phyloP scores from a whole-genome alignment of 2,797 vertebrate genomes.

The Acipenser transmontanus region DNA sequence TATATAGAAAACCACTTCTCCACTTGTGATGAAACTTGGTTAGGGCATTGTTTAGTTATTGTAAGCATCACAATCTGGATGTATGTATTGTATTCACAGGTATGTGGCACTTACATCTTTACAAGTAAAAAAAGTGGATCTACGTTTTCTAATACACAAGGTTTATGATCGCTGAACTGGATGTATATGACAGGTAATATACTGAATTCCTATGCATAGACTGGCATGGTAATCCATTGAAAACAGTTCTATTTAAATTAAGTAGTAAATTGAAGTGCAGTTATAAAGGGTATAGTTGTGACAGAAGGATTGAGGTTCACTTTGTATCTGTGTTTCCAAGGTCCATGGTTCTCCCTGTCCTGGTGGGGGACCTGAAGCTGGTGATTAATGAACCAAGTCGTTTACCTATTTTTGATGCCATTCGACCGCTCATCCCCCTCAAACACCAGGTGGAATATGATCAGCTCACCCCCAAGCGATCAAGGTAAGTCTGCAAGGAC shows the following conservation, averaged over 20 bases:
- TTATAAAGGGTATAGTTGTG: too few species aligned
- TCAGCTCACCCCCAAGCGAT: conserved; percentile 85
- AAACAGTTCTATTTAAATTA: too few species aligned
- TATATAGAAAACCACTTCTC: neutral
- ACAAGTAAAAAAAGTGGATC: too few species aligned
- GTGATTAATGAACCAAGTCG: conserved; percentile 91
- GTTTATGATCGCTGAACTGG: too few species aligned
- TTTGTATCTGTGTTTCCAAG: conserved; percentile 42
- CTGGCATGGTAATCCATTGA: too few species aligned
- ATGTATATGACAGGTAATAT: too few species aligned
- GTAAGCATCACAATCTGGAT: neutral
- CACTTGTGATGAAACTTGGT: too few species aligned
- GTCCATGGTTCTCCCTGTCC: conserved; percentile 86
- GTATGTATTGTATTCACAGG: too few species aligned
- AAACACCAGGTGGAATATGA: conserved; percentile 98
- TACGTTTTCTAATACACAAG: too few species aligned
- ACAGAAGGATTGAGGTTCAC: neutral
- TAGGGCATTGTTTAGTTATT: neutral
- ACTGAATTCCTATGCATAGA: too few species aligned
- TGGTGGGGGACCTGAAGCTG: conserved; percentile 91
- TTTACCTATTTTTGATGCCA: conserved; percentile 86
- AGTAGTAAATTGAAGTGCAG: too few species aligned
- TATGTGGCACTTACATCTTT: too few species aligned
- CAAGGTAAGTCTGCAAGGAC: conserved; percentile 59
- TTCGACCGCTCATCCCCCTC: conserved; percentile 88